A percentile compares a stretch with the other conserved stretches of the same genome.
phyloP scores from a whole-genome alignment of 2,888 invertebrate genomes.

The Pelosia muscerda region DNA sequence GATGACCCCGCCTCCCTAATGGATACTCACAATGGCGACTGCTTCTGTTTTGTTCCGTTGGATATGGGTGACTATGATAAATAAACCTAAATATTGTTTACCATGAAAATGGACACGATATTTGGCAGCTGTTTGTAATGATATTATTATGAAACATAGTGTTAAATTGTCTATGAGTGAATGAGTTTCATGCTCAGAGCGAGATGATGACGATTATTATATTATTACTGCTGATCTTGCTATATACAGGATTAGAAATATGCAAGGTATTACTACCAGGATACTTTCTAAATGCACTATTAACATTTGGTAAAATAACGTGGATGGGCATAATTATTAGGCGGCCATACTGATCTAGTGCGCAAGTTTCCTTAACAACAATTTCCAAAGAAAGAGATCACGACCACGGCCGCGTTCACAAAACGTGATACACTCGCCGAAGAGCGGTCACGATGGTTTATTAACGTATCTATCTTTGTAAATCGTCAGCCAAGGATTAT shows the following conservation, averaged over 20 bases:
- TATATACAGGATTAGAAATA: not conserved
- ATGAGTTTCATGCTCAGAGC: not conserved
- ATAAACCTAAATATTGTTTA: not conserved
- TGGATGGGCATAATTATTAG: not conserved
- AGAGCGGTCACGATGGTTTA: conserved; percentile 79
- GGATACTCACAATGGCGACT: conserved; percentile 12
- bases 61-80: not conserved
- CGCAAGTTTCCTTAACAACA: conserved; percentile 29
- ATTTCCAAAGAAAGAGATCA: conserved; percentile 57
- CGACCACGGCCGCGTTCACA: conserved; percentile 50
- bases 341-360: conserved; percentile 17
- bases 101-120: not conserved
- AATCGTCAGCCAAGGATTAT: conserved; percentile 71
- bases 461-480: conserved; percentile 69
- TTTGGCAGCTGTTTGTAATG: not conserved
- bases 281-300: not conserved
- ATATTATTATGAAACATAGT: not conserved
- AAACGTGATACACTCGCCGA: conserved; percentile 50
- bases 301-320: not conserved
- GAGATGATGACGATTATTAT: not conserved
- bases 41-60: conserved; percentile 7
- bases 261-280: not conserved
- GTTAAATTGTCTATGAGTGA: too few relatives aligned
- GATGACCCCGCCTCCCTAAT: conserved; percentile 17
- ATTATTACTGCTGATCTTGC: not conserved